A percentile compares a stretch with the other conserved stretches of the same genome.
These are phyloP conservation scores for Oscheius myriophilus DNA, from an alignment of 2,888 invertebrate genomes.

Conservation along the genomic window DNA sequence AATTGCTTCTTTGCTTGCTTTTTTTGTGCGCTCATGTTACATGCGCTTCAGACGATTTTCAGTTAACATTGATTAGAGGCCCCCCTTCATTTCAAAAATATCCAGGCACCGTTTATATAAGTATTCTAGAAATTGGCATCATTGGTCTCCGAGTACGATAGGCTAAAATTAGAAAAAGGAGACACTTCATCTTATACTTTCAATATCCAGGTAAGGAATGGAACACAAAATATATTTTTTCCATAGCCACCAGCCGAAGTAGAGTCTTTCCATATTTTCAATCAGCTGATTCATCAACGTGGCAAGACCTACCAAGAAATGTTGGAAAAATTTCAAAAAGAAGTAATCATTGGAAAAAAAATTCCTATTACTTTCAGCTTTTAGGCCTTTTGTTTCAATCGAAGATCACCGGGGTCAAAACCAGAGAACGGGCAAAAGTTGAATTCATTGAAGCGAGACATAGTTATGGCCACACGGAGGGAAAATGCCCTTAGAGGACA, in stretches of 20 bases:
- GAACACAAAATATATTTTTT: too few species aligned
- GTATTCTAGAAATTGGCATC: too few species aligned
- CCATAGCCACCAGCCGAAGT: too few species aligned
- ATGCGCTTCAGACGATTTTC: too few species aligned
- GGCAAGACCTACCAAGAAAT: background rate
- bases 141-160: constrained; percentile 3
- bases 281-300: background rate
- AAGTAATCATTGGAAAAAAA: background rate
- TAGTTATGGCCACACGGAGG: constrained; percentile 11
- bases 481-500: constrained; percentile 13
- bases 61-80: too few species aligned
- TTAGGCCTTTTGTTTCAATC: background rate
- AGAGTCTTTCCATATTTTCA: too few species aligned
- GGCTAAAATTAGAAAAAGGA: constrained; percentile 3
- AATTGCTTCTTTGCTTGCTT: too few species aligned
- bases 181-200: background rate
- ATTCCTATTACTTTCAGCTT: background rate
- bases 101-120: too few species aligned
- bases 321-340: constrained; percentile 10
- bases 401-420: background rate
- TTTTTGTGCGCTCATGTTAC: too few species aligned
- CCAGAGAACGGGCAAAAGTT: background rate
- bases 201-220: too few species aligned
- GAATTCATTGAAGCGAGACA: constrained; percentile 8
- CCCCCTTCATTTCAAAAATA: too few species aligned